These are phyloP conservation scores for Chaunax sp. DNA, from an alignment of 2,797 vertebrate genomes.

Conservation along the genomic window DNA sequence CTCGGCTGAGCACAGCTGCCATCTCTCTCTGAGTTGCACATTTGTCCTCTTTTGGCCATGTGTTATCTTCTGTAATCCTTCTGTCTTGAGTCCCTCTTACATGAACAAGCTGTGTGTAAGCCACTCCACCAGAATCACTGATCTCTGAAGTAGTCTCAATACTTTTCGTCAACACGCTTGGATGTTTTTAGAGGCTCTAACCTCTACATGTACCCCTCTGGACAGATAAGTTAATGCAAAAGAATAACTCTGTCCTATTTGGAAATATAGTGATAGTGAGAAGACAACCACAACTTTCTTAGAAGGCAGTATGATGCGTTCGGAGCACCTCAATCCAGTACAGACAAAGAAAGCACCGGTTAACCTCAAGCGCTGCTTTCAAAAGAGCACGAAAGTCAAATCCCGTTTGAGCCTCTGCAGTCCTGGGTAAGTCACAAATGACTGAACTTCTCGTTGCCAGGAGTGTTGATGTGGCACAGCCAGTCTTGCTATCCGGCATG, in stretches of 20 bases:
- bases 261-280: neutral
- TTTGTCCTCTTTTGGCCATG: constrained; percentile 54
- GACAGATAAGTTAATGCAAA: constrained; percentile 9
- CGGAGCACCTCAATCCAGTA: constrained; percentile 11
- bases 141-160: constrained; percentile 22
- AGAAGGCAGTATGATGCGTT: constrained; percentile 15
- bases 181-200: constrained; percentile 16
- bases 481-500: constrained; percentile 42
- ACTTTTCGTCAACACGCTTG: constrained; percentile 19
- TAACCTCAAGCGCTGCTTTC: constrained; percentile 24
- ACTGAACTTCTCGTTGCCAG: constrained; percentile 47
- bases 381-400: constrained; percentile 43
- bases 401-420: constrained; percentile 26
- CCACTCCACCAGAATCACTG: constrained; percentile 41
- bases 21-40: constrained; percentile 48
- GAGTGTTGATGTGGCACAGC: constrained; percentile 35
- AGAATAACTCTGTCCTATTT: neutral
- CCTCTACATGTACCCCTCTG: neutral
- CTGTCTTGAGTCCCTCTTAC: constrained; percentile 51
- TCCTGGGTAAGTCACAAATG: constrained; percentile 28
- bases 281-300: constrained; percentile 9
- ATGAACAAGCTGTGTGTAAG: constrained; percentile 51
- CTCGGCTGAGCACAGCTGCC: constrained; percentile 65
- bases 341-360: constrained; percentile 18
- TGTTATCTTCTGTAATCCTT: constrained; percentile 62